Percentiles rank a stretch among this genome's conserved stretches.
These are phyloP conservation scores for Eriosoma lanigerum DNA, from an alignment of 1,140 invertebrate genomes.

Conservation along the genomic window DNA sequence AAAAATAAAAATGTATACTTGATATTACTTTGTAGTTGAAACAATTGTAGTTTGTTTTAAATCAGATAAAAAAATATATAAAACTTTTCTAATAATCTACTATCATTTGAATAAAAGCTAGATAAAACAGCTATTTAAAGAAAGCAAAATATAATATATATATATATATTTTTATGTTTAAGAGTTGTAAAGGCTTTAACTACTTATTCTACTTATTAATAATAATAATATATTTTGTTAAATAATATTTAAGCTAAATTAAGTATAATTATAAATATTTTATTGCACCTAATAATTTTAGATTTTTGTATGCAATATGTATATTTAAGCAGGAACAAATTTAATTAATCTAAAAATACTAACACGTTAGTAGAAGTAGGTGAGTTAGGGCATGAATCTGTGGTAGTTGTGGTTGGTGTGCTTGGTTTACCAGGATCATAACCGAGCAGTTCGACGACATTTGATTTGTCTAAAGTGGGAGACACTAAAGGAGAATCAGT, in stretches of 20 bases:
- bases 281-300: no score
- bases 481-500: conserved; percentile 47
- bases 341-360: conserved; percentile 31
- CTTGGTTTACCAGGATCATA: conserved; percentile 39
- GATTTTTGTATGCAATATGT: background rate
- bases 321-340: background rate
- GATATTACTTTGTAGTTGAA: no score
- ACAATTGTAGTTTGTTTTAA: no score
- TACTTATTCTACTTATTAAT: no score
- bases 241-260: no score
- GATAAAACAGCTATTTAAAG: background rate
- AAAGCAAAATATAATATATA: background rate
- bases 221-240: no score
- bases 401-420: background rate
- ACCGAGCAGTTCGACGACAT: conserved; percentile 46
- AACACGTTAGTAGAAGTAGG: conserved; percentile 46
- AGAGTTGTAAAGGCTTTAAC: no score
- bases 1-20: no score
- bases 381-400: conserved; percentile 44
- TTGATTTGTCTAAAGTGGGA: conserved; percentile 46
- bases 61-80: conserved; percentile 3
- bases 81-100: background rate
- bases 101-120: background rate
- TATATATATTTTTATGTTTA: no score
- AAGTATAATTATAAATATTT: no score